Base-by-base conservation (phyloP, 2,888 invertebrate genomes). In the Amphiduros pacificus region DNA sequence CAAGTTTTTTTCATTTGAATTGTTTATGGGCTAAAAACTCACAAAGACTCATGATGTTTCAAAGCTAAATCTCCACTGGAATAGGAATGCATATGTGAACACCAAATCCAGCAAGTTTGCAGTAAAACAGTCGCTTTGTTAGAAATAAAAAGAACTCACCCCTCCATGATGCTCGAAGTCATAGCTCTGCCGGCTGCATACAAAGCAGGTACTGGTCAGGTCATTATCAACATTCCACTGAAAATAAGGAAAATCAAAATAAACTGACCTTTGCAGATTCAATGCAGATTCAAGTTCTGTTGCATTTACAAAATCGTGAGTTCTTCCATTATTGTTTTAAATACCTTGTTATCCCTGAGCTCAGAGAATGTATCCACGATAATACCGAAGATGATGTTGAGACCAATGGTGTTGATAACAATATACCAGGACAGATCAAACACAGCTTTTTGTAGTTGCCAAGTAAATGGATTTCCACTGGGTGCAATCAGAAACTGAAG, bases 311-410 rank as follows among this genome's bases (percentile, higher is more conserved):
- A n/a, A n/a, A n/a, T n/a, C n/a, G n/a, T n/a, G n/a, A n/a, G n/a
- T n/a, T n/a, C n/a, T n/a, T n/a, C n/a, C n/a, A n/a, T n/a, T n/a
- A n/a, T n/a, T n/a, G n/a, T n/a, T n/a, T n/a, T n/a, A n/a, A 55
- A 65, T 66, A 80, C 80, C 76, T 80, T 80, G 56, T 73, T 73
- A 64, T 81, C 79, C 70, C 81, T 71, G 57, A 81, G 74, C 66
- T 81, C 80, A 53, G 79, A 79, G 76, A 81, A 81, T 3, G 81
- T 81, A 71, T 81, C 81, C 28, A 81, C 81, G 55, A 80, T 80
- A 74, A 80, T 80, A 74, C 80, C 80, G 65, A 80, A 80, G 74
- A 80, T 74, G 67, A 80, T 80, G 75, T 81, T 80, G 60, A 80
- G 71, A 36, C 80, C 78, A 58, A 80, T 80, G 61, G 79, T 81